Evolutionary conservation across 2,113 vertebrate genomes (phyloP).

Genomic region (Prionailurus viverrinus): DNA sequence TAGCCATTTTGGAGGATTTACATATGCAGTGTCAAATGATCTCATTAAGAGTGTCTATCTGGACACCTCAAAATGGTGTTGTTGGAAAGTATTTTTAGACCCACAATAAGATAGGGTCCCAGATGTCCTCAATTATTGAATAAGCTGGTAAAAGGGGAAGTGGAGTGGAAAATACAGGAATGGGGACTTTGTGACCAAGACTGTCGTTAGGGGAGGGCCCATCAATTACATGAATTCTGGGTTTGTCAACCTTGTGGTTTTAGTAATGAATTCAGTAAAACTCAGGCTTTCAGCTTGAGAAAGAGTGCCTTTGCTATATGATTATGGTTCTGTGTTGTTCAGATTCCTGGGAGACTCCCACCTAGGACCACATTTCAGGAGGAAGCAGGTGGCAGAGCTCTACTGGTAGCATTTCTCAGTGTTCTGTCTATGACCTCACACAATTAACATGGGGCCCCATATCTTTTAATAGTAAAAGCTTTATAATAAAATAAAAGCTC

Average conservation of each 20-base stretch:
- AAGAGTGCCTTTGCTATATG: too few species aligned
- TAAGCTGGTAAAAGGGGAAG: background rate
- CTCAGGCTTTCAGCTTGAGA: background rate
- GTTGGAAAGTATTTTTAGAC: background rate
- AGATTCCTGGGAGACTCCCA: background rate
- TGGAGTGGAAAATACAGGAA: background rate
- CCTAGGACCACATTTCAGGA: background rate
- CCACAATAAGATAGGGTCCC: background rate
- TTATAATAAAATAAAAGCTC: background rate
- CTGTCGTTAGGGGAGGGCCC: background rate
- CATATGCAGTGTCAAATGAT: conserved; percentile 42
- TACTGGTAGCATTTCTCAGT: background rate
- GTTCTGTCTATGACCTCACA: background rate
- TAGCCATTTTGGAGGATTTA: conserved; percentile 6
- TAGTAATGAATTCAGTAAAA: background rate
- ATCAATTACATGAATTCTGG: background rate
- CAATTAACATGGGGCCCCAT: background rate
- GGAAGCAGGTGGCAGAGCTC: background rate
- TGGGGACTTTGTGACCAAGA: background rate
- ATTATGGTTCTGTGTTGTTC: background rate
- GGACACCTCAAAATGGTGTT: background rate
- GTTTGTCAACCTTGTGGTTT: background rate
- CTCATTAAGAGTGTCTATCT: background rate
- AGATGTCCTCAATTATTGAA: background rate
- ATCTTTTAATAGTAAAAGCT: background rate